Evolutionary conservation across 2,113 vertebrate genomes (phyloP), one percentile per base, ranked within the genome.

Genomic region (Shinisaurus crocodilurus): DNA sequence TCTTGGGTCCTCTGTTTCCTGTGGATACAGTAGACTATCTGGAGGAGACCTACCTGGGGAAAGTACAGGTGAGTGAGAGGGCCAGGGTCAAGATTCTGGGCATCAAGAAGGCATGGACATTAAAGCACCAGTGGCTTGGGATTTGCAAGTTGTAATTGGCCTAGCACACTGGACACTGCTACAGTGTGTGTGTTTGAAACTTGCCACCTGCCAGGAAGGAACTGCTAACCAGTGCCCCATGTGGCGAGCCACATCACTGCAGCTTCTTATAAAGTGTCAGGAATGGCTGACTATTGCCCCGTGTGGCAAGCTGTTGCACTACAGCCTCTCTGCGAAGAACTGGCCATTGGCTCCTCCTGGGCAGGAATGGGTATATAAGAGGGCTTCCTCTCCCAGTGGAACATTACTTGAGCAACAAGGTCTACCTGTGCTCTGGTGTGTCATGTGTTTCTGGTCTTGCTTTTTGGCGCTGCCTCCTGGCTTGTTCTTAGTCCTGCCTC

Each of bases 41-140:
- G 60, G 98, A 99, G 95, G 97, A 92, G 93, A 98, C 98, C 96
- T 99, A 99, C 0, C 97, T 99, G 32, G 94, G 97, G 83, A 98
- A 98, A 92, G 97, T 99, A 82, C 97, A 97, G 97, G 99, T 99
- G 91, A 96, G 95, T 32, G 86, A 32, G 13, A 80, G 70, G 45
- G 50, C 69, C 0, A 0, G 89, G 77, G 80, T 83, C 13, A 15
- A 87, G 74, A 76, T 70, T 27, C 16, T 50, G 18, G 40, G 45
- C 20, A 85, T 85, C 40, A 65, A 54, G 67, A 54, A 10, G 9
- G 2, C n/a, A 2, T n/a, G 23, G 29, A 45, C 29, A 37, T 3
- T 25, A 57, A 77, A 57, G 40, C 65, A 18, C 5, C 15, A 9
- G 10, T 67, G 23, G 7, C 7, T 63, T 67, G 43, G 5, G 54